Percentiles rank a stretch among this genome's conserved stretches.
Conservation (phyloP, 2,797 vertebrate genomes). For the Sandelia bainsii region DNA sequence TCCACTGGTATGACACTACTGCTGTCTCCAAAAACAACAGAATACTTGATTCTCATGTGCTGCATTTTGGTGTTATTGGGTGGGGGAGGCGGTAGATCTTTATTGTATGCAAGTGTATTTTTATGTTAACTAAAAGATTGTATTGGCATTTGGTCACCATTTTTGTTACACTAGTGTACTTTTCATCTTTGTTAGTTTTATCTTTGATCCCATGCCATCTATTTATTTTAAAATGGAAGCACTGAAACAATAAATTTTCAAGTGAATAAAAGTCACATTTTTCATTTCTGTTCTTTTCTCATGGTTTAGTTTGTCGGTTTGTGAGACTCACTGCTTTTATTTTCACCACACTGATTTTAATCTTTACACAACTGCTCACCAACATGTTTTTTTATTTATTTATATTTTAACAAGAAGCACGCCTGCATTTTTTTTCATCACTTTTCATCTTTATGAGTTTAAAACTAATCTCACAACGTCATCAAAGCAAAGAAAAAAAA, state of each 20-base stretch:
- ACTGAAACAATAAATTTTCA: conserved; percentile 92
- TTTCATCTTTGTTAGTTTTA: conserved; percentile 86
- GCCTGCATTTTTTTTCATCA: conserved; percentile 21
- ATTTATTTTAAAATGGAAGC: conserved; percentile 93
- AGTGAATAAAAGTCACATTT: conserved; percentile 88
- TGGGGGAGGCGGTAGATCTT: conserved; percentile 65
- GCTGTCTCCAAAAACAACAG: conserved; percentile 77
- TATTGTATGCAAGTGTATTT: conserved; percentile 85
- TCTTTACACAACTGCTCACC: conserved; percentile 11
- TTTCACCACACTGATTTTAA: conserved; percentile 29
- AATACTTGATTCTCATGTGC: conserved; percentile 82
- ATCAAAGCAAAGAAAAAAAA: not conserved
- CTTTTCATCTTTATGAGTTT: not conserved
- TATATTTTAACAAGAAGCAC: not conserved
- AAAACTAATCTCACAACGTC: not conserved
- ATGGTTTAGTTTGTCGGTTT: conserved; percentile 68
- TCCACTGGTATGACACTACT: conserved; percentile 77
- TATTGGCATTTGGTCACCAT: conserved; percentile 85
- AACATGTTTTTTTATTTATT: not conserved
- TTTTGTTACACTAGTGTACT: conserved; percentile 87
- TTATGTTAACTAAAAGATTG: conserved; percentile 88
- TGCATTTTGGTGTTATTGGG: conserved; percentile 79
- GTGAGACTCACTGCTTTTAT: conserved; percentile 26
- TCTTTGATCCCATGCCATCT: conserved; percentile 89
- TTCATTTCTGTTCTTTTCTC: conserved; percentile 75